A percentile compares a stretch with the other conserved stretches of the same genome.
Evolutionary conservation across 2,113 vertebrate genomes (phyloP).

Genomic region (Meriones unguiculatus): DNA sequence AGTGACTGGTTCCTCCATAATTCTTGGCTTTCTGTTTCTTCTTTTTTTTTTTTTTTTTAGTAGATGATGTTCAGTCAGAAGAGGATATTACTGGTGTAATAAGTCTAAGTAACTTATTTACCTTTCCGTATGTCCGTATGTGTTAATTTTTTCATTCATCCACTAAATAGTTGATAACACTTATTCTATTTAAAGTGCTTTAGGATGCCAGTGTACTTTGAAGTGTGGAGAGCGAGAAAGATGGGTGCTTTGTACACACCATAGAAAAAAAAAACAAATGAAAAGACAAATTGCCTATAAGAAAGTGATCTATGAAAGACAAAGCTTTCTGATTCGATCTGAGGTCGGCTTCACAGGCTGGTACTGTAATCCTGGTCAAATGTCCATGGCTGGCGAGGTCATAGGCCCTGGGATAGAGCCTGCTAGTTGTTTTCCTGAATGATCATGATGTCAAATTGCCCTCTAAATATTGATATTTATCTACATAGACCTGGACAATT

Average conservation of each 20-base stretch:
- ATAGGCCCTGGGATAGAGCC: too few species aligned
- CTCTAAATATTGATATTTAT: not conserved
- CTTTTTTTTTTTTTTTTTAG: slow-evolving; percentile 17
- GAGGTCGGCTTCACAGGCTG: not conserved
- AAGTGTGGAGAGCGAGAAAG: not conserved
- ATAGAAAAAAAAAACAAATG: not conserved
- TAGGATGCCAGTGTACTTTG: not conserved
- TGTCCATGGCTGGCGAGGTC: not conserved
- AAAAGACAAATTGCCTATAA: not conserved
- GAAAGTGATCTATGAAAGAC: slow-evolving; percentile 35
- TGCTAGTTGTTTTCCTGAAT: not conserved
- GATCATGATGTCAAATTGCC: not conserved
- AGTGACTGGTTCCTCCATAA: not conserved
- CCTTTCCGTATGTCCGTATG: slow-evolving; percentile 36
- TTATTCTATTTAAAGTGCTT: not conserved
- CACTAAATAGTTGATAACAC: slow-evolving; percentile 32
- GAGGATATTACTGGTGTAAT: not conserved
- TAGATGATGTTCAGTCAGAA: not conserved
- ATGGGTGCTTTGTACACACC: not conserved
- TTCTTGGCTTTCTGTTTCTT: not conserved
- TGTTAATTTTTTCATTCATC: slow-evolving; percentile 16
- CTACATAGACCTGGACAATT: not conserved
- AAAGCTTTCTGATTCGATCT: not conserved
- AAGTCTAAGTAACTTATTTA: not conserved
- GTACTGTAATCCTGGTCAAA: not conserved